Conservation (phyloP, 2,888 invertebrate species). For the Sarcophaga variegata region DNA sequence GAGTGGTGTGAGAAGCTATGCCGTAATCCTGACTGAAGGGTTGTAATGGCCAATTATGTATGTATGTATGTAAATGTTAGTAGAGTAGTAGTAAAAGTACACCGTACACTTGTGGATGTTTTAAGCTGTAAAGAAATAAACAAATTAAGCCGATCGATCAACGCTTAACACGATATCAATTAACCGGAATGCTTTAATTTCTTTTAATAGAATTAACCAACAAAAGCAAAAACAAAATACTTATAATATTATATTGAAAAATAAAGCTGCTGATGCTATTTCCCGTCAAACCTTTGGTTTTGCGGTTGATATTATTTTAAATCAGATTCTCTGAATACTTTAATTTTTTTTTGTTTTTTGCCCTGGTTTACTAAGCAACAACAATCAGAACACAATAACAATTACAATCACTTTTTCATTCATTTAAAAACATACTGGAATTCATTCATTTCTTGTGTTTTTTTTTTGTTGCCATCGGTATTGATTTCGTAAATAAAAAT, state of each 20-base stretch:
- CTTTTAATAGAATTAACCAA: not conserved
- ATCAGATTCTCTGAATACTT: too few species aligned
- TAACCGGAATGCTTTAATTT: not conserved
- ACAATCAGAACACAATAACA: not conserved
- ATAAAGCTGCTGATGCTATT: not conserved
- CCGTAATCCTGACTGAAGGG: too few species aligned
- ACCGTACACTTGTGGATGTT: not conserved
- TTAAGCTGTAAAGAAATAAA: not conserved
- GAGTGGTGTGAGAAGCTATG: too few species aligned
- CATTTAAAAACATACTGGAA: not conserved
- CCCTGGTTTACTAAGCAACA: not conserved
- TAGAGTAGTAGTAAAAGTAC: too few species aligned
- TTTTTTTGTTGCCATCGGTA: not conserved
- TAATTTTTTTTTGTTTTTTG: too few species aligned
- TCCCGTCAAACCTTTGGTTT: slow-evolving; percentile 50
- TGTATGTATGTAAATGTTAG: too few species aligned
- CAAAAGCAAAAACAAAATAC: not conserved
- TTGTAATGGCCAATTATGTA: too few species aligned
- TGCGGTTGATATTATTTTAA: not conserved
- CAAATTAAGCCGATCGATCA: not conserved
- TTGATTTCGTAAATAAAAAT: too few species aligned
- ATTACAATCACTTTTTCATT: not conserved
- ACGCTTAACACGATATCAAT: not conserved
- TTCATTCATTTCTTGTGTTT: not conserved
- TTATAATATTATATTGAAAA: not conserved